These are phyloP conservation scores for Poeciliopsis retropinna DNA, from an alignment of 2,113 vertebrate genomes.

Conservation along the genomic window DNA sequence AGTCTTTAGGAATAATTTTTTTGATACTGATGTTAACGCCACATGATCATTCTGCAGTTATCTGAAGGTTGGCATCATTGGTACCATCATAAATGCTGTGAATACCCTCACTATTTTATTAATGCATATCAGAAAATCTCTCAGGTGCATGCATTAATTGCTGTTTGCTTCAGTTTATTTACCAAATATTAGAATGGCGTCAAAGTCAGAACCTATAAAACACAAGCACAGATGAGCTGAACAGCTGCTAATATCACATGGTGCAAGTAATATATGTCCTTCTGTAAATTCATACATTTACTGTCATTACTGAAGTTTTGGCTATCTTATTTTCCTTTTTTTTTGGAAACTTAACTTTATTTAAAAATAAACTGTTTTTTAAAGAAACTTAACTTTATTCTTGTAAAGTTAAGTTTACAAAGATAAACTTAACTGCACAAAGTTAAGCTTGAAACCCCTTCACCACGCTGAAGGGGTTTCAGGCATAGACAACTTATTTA, in stretches of 20 bases:
- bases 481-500: background rate
- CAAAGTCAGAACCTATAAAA: background rate
- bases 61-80: background rate
- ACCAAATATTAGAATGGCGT: background rate
- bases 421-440: too few species aligned
- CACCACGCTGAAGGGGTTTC: background rate
- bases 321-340: background rate
- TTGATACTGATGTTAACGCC: background rate
- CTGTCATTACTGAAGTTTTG: background rate
- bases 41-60: conserved; percentile 1
- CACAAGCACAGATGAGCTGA: background rate
- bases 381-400: background rate
- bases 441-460: background rate
- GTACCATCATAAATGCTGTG: background rate
- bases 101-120: background rate
- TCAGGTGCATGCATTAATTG: too few species aligned
- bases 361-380: too few species aligned
- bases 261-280: background rate
- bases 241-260: background rate
- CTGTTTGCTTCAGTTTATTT: too few species aligned
- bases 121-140: too few species aligned
- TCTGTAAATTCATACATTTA: background rate
- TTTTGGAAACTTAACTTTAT: background rate
- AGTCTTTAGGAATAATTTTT: conserved; percentile 22
- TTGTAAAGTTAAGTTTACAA: too few species aligned